A percentile compares a stretch with the other conserved stretches of the same genome.
These are phyloP conservation scores for Toxotes jaculatrix DNA, from an alignment of 2,113 vertebrate species.

Conservation along the genomic window DNA sequence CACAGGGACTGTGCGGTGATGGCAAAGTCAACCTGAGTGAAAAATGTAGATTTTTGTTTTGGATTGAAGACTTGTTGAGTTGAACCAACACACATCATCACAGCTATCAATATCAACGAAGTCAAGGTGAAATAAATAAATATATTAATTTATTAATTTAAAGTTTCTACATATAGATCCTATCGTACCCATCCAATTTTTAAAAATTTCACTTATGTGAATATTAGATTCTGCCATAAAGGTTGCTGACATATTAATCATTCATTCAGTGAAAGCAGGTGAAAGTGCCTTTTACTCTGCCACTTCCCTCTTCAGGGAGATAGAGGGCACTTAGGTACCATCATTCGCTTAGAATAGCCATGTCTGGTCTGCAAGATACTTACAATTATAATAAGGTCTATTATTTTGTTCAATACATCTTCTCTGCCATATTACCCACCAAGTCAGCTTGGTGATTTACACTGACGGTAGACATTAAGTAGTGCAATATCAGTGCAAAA, in stretches of 20 bases:
- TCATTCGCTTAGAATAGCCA: constrained; percentile 13
- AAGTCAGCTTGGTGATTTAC: constrained; percentile 7
- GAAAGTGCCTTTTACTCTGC: not conserved
- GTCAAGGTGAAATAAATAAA: not conserved
- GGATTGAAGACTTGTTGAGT: not conserved
- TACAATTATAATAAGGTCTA: not conserved
- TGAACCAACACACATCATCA: not conserved
- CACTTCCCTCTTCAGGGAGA: not conserved
- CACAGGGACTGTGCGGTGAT: constrained; percentile 55
- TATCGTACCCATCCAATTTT: not conserved
- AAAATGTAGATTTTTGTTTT: not conserved
- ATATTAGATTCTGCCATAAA: not conserved
- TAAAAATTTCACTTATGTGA: not conserved
- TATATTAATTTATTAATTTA: not conserved
- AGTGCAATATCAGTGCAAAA: not conserved
- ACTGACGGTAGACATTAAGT: not conserved
- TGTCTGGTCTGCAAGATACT: not conserved
- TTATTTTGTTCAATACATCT: constrained; percentile 9
- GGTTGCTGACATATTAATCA: not conserved
- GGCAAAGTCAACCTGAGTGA: constrained; percentile 2
- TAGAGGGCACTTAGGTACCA: not conserved
- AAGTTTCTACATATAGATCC: not conserved
- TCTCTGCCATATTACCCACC: constrained; percentile 6
- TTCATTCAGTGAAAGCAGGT: not conserved
- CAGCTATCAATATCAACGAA: not conserved